phyloP scores from a whole-genome alignment of 2,113 vertebrate genomes.

The Gobiocypris rarus region DNA sequence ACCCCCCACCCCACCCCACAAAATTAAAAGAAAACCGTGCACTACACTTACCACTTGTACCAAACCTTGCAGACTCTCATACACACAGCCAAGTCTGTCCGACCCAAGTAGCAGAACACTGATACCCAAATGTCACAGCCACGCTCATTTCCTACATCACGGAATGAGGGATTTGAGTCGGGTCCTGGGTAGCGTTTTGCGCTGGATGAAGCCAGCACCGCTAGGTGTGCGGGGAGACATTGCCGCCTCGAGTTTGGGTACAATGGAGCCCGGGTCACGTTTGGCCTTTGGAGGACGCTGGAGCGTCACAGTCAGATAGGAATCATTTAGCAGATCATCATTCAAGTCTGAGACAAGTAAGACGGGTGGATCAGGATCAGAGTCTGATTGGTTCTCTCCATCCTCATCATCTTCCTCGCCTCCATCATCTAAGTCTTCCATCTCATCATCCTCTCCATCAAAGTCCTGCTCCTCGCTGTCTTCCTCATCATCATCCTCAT shows the following conservation, averaged over 20 bases:
- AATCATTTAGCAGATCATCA: conserved; percentile 80
- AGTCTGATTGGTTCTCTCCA: conserved; percentile 74
- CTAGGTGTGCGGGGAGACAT: conserved; percentile 75
- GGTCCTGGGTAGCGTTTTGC: conserved; percentile 83
- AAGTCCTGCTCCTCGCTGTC: conserved; percentile 83
- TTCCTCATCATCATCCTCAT: conserved; percentile 87
- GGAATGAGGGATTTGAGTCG: conserved; percentile 71
- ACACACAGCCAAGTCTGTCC: conserved; percentile 91
- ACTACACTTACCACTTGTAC: conserved; percentile 93
- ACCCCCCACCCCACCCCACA: too few species aligned
- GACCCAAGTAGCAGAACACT: conserved; percentile 90
- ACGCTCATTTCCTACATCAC: conserved; percentile 72
- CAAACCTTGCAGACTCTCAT: conserved; percentile 98
- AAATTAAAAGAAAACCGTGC: not conserved
- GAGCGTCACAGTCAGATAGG: conserved; percentile 94
- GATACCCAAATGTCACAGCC: conserved; percentile 93
- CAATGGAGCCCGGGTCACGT: conserved; percentile 89
- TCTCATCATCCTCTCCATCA: conserved; percentile 68
- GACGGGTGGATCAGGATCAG: conserved; percentile 76
- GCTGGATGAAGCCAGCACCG: conserved; percentile 74
- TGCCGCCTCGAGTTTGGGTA: conserved; percentile 93
- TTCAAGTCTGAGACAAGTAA: conserved; percentile 78
- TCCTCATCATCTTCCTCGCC: conserved; percentile 65
- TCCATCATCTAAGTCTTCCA: conserved; percentile 69
- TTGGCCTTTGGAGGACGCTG: conserved; percentile 87